Evolutionary conservation across 2,888 invertebrate genomes (phyloP), one percentile per base, ranked within the genome.

Genomic region (Xestia xanthographa): DNA sequence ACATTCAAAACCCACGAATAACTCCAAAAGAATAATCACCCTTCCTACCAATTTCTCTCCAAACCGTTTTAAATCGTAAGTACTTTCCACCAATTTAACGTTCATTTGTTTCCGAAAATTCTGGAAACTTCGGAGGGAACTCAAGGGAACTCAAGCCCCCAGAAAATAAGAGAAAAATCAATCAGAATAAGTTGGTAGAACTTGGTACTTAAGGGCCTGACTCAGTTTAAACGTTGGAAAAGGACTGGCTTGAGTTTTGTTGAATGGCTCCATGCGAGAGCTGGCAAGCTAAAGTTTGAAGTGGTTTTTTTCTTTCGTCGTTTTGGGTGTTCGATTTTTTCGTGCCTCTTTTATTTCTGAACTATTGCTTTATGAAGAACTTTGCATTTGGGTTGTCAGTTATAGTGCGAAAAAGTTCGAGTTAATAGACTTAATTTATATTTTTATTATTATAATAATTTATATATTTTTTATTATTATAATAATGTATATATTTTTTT

Each of bases 121-220:
- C 80, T 74, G 56, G 62, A 60, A 86, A 85, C 78, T 77, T 48
- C 80, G 48, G 43, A 66, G 68, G 70, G 29, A 76, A 67, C 66
- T 67, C 72, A 79, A 72, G 70, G 77, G 34, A 77, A 69, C 67
- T 62, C 81, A 81, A 81, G 58, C 58, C 45, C 71, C 73, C 84
- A 82, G 85, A 77, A 84, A 82, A 79, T 86, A 84, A 80, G 80
- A 86, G 82, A 86, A 86, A 86, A 87, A 88, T 88, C 87, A 87
- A 88, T 88, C 88, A 88, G 82, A 87, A 87, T 86, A 87, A 87
- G 81, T 87, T 87, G 75, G 63, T 82, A 66, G 75, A 88, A 88
- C 88, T 88, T 88, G 82, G 86, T 86, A 88, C 88, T 88, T 87
- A 88, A 85, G 82, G 83, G 79, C 66, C 83, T 73, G 73, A 79